A percentile compares a stretch with the other conserved stretches of the same genome.
phyloP scores from a whole-genome alignment of 2,797 vertebrate species.

The Borostomias antarcticus region DNA sequence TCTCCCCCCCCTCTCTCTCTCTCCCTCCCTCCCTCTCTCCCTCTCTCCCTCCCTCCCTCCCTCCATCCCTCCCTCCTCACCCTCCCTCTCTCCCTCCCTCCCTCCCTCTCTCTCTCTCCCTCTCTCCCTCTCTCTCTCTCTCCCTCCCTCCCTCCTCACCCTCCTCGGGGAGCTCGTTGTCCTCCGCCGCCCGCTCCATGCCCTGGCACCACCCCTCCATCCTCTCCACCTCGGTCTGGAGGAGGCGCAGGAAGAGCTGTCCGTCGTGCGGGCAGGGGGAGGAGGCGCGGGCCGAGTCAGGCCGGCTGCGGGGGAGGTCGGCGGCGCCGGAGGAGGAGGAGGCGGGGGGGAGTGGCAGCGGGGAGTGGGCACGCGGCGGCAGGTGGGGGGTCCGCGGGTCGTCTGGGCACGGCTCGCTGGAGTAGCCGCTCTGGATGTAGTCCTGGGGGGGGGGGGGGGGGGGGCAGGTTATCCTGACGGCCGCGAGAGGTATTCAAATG shows the following conservation, averaged over 20 bases:
- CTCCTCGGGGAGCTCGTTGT: slow-evolving; percentile 94
- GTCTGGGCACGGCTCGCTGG: slow-evolving; percentile 74
- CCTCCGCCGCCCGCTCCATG: slow-evolving; percentile 96
- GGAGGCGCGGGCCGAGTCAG: slow-evolving; percentile 91
- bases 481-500: neutral
- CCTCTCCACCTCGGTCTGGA: slow-evolving; percentile 95
- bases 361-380: slow-evolving; percentile 76
- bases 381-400: slow-evolving; percentile 74
- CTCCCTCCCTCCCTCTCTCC: neutral
- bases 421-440: slow-evolving; percentile 80
- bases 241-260: slow-evolving; percentile 95
- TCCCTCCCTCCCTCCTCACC: slow-evolving; percentile 63
- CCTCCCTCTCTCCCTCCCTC: neutral
- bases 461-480: too few species aligned
- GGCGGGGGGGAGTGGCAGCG: slow-evolving; percentile 68
- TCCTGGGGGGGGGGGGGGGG: slow-evolving; percentile 36
- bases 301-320: slow-evolving; percentile 92
- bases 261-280: slow-evolving; percentile 94
- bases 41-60: slow-evolving; percentile 3
- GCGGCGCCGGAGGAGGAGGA: slow-evolving; percentile 91
- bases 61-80: neutral
- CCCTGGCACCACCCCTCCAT: slow-evolving; percentile 99
- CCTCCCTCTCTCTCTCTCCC: slow-evolving; percentile 4
- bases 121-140: neutral
- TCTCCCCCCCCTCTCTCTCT: neutral